Base-by-base conservation (phyloP, 1,140 invertebrate genomes). In the Ephestia elutella region DNA sequence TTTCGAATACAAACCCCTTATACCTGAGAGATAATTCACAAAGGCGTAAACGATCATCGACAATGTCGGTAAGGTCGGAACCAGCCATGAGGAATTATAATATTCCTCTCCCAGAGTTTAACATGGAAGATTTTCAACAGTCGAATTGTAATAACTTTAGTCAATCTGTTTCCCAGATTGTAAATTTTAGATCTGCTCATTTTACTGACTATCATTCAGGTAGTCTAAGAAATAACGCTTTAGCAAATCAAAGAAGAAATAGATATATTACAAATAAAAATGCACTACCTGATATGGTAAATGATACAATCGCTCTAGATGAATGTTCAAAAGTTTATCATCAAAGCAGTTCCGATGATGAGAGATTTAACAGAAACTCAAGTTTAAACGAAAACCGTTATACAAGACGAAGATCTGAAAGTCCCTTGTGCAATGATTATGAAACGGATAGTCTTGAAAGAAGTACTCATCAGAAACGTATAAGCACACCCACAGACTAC, bases 391-490 rank as follows among this genome's bases (percentile, higher is more conserved):
- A 63, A 59, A 66, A 69, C 20, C 21, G n/a, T 20, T 68, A 59
- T 57, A 48, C 63, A 13, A 71, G 71, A 66, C 53, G 71, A 28
- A 71, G 60, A 63, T 68, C 77, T 17, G 81, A 83, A 13, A 85
- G 72, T 64, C 75, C 76, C 35, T 64, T 67, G 57, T 87, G 86
- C 11, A 85, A 91, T 53, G 92, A 94, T 58, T 95, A 95, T 66
- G 94, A 96, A 71, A 92, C 93, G 0, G 95, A 96, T 65, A 96
- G 95, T 80, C 83, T 95, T 54, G 94, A 96, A 82, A 90, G 93
- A 64, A 91, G 89, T 58, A 82, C 75, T 44, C 69, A 74, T 48
- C 90, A 88, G 56, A 91, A 90, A 69, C 88, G 87, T n/a, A 90
- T 89, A 8, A 90, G 90, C 5, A 92, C 91, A 8, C 92, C 93